Base-by-base conservation (phyloP, 2,888 invertebrate genomes). In the Macrophya alboannulata region DNA sequence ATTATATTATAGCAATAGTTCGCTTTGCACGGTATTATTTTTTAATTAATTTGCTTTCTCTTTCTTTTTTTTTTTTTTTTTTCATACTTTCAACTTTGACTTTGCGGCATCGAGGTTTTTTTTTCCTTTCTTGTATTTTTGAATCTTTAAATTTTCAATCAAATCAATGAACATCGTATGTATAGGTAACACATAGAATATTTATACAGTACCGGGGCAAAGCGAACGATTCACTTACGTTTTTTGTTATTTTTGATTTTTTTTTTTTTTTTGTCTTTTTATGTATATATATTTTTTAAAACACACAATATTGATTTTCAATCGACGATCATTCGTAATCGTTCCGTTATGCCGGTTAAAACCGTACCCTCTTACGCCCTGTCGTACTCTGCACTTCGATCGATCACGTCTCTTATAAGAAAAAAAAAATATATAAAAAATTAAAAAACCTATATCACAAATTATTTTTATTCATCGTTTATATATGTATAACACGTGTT, bases 321-420 rank as follows among this genome's bases (percentile, higher is more conserved):
- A 87, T 83, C 82, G 81, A 86, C 77, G 21, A 83, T 77, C 82
- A 74, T 43, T 65, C 65, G 40, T 37, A 12, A 82, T 82, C n/a
- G 48, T 77, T 77, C 72, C 72, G 72, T 74, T 43, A 74, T 43
- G 74, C 74, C 74, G 55, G 6, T 77, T 55, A n/a, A n/a, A 25
- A 55, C 55, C 77, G 77, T 5, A 55, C 77, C 51, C 55, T 77
- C 51, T 55, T 25, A 55, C 77, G 77, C 77, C 51, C 51, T 77
- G 17, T 77, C 77, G 31, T 17, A 77, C 48, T 48, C 43, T 17
- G 3, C 31, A 31, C 43, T 72, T n/a, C 43, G 2, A n/a, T n/a
- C 43, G 2, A n/a, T 71, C 3, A 31, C 48, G 48, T 4, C 1
- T 48, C 1, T 48, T 31, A 31, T 2, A 31, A 31, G 31, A 31